Evolutionary conservation across 2,797 vertebrate species (phyloP).

Genomic region (Gephyroberyx darwinii): DNA sequence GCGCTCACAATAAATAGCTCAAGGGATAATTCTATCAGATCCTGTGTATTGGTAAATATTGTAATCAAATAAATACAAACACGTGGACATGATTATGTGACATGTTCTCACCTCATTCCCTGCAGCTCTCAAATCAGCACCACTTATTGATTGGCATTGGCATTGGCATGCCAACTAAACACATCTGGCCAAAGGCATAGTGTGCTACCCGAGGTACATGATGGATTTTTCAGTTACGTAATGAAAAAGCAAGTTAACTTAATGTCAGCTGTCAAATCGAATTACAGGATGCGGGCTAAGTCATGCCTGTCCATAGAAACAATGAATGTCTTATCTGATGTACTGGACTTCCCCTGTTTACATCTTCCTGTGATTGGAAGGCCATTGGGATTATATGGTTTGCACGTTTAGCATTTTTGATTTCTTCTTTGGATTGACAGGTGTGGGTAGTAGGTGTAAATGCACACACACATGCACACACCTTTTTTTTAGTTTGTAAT

Average conservation of each 20-base stretch:
- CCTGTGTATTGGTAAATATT: neutral
- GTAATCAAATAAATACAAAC: constrained; percentile 8
- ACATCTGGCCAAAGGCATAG: constrained; percentile 37
- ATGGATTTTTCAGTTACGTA: constrained; percentile 63
- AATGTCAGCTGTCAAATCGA: constrained; percentile 46
- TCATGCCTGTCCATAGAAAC: constrained; percentile 14
- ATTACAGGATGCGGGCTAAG: constrained; percentile 19
- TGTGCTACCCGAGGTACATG: constrained; percentile 6
- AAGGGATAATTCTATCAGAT: constrained; percentile 22
- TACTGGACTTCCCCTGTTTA: too few relatives aligned
- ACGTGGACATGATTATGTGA: constrained; percentile 5
- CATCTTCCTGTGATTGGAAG: too few relatives aligned
- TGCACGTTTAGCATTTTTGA: too few relatives aligned
- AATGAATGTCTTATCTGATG: neutral
- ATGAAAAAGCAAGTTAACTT: constrained; percentile 28
- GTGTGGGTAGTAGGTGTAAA: too few relatives aligned
- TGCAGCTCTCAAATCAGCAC: constrained; percentile 3
- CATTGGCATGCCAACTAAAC: constrained; percentile 38
- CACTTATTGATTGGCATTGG: constrained; percentile 38
- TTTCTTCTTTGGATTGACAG: too few relatives aligned
- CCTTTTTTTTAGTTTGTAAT: too few relatives aligned
- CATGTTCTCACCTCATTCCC: neutral
- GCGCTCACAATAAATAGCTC: neutral
- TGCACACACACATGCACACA: too few relatives aligned
- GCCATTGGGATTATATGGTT: too few relatives aligned